phyloP scores from a whole-genome alignment of 2,797 vertebrate genomes.

The Acanthis flammea region DNA sequence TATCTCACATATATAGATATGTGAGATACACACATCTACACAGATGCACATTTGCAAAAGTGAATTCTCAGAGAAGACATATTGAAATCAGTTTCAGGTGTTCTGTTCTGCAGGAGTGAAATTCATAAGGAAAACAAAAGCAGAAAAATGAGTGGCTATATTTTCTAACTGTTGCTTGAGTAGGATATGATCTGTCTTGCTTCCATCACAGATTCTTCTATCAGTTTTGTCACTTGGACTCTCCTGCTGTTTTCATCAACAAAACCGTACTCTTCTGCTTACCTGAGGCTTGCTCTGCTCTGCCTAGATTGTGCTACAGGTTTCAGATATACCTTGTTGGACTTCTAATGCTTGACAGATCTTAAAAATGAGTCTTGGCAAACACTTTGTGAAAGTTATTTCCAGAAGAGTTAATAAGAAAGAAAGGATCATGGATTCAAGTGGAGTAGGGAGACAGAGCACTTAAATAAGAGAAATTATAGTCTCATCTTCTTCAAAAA shows the following conservation, averaged over 20 bases:
- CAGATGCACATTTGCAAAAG: neutral
- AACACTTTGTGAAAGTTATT: neutral
- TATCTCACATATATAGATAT: no score
- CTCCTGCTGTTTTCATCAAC: neutral
- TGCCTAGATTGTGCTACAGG: neutral
- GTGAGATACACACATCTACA: neutral
- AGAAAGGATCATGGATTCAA: neutral
- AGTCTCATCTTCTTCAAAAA: constrained; percentile 5
- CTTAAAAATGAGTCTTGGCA: neutral
- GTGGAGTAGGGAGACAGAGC: neutral
- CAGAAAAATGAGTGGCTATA: neutral
- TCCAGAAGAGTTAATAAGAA: neutral
- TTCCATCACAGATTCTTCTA: neutral
- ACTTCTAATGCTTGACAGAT: neutral
- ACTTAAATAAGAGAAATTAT: neutral
- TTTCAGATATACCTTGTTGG: neutral
- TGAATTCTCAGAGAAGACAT: neutral
- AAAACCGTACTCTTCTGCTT: neutral
- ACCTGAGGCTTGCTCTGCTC: neutral
- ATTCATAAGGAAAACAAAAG: neutral
- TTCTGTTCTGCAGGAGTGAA: neutral
- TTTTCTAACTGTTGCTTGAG: neutral
- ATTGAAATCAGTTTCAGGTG: neutral
- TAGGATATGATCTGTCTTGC: neutral
- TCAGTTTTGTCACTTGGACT: neutral